Conservation (phyloP, 2,113 vertebrate genomes). For the Alethe diademata region DNA sequence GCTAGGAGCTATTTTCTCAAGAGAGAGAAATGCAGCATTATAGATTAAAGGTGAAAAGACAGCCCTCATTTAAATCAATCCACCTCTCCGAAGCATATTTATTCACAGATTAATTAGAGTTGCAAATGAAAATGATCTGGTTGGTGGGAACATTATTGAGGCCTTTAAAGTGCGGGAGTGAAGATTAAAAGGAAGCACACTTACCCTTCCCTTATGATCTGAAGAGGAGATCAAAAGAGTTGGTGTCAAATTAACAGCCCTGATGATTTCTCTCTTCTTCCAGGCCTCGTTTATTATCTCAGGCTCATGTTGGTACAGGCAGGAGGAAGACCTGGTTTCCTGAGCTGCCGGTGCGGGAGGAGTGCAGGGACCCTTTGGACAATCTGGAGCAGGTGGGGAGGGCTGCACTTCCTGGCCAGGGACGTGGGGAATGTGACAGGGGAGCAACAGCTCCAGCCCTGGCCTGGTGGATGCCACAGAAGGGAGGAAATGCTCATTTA, state of each 20-base stretch:
- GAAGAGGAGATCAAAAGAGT: conserved; percentile 78
- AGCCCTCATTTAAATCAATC: conserved; percentile 81
- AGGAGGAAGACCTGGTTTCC: conserved; percentile 18
- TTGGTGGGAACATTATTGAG: conserved; percentile 80
- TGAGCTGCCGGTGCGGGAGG: not conserved
- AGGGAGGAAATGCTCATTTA: not conserved
- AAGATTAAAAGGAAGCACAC: conserved; percentile 81
- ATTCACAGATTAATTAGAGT: conserved; percentile 84
- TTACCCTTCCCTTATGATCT: conserved; percentile 76
- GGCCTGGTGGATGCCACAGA: accelerated
- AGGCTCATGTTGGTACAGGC: conserved; percentile 29
- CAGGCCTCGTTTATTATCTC: conserved; percentile 58
- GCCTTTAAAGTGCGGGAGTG: conserved; percentile 79
- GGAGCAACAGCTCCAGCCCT: not conserved
- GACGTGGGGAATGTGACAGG: accelerated
- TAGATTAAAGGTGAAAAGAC: conserved; percentile 86
- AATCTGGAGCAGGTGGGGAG: not conserved
- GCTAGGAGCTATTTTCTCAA: conserved; percentile 80
- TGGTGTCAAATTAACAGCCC: conserved; percentile 70
- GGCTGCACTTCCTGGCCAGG: not conserved
- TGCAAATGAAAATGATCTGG: conserved; percentile 84
- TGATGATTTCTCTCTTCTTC: conserved; percentile 70
- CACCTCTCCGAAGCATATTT: conserved; percentile 82
- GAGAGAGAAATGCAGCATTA: conserved; percentile 72
- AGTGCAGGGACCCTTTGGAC: not conserved